A percentile compares a stretch with the other conserved stretches of the same genome.
These are phyloP conservation scores for Diabrotica undecimpunctata DNA, from an alignment of 1,140 invertebrate genomes.

Conservation along the genomic window DNA sequence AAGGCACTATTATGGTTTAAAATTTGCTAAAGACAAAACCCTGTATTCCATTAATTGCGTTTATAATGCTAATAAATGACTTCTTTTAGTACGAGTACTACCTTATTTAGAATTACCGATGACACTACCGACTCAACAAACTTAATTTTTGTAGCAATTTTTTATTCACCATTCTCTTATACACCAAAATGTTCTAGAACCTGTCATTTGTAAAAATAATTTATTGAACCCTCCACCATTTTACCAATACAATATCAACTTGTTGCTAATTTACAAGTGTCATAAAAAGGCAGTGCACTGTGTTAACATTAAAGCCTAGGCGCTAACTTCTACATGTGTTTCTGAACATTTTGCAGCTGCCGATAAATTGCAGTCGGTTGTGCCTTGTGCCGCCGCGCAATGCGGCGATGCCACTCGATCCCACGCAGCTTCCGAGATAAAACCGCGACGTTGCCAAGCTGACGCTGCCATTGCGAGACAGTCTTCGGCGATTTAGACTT, in stretches of 20 bases:
- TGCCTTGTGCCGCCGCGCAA: conserved; percentile 22
- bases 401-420: conserved; percentile 6
- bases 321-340: conserved; percentile 16
- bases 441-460: neutral
- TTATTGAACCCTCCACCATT: neutral
- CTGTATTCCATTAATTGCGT: too few species aligned
- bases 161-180: too few species aligned
- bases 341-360: conserved; percentile 13
- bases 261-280: conserved; percentile 15
- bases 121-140: too few species aligned
- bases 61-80: too few species aligned
- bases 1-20: too few species aligned
- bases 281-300: conserved; percentile 9
- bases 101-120: too few species aligned
- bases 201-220: too few species aligned
- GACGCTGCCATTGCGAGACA: neutral
- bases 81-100: too few species aligned
- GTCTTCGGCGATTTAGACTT: too few species aligned
- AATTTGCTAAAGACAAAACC: too few species aligned
- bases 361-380: conserved; percentile 7
- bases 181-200: too few species aligned
- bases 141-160: too few species aligned
- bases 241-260: conserved; percentile 9
- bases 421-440: conserved; percentile 17
- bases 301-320: conserved; percentile 16